Evolutionary conservation across 2,888 invertebrate genomes (phyloP).

Genomic region (Lepidocyrtinus sp.): DNA sequence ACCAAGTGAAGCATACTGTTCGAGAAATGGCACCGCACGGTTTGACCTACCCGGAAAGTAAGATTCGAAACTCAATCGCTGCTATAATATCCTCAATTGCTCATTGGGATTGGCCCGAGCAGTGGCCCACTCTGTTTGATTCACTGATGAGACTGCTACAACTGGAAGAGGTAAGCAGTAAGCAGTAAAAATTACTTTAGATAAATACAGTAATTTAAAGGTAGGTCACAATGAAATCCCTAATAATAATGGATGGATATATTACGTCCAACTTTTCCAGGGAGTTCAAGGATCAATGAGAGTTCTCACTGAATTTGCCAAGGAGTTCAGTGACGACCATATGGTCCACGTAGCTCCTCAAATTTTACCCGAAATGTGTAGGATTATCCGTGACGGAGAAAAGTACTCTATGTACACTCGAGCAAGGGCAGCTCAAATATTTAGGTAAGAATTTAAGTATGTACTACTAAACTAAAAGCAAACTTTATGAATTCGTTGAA

Average conservation of each 20-base stretch:
- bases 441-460: slow-evolving; percentile 72
- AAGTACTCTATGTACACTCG: slow-evolving; percentile 77
- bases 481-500: slow-evolving; percentile 3
- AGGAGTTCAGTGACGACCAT: slow-evolving; percentile 79
- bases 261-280: slow-evolving; percentile 50
- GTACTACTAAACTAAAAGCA: too few species aligned
- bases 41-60: slow-evolving; percentile 79
- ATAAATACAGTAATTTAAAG: neutral
- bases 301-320: slow-evolving; percentile 80
- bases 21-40: slow-evolving; percentile 79
- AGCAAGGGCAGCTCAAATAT: slow-evolving; percentile 79
- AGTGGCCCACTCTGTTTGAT: slow-evolving; percentile 81
- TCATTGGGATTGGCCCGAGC: slow-evolving; percentile 82
- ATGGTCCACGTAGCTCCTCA: slow-evolving; percentile 80
- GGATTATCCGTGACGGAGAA: slow-evolving; percentile 79
- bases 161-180: slow-evolving; percentile 75
- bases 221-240: neutral
- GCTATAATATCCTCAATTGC: slow-evolving; percentile 82
- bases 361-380: slow-evolving; percentile 80
- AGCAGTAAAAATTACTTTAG: neutral
- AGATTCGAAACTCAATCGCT: slow-evolving; percentile 75
- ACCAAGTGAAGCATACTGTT: slow-evolving; percentile 77
- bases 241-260: too few species aligned
- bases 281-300: slow-evolving; percentile 82
- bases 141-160: slow-evolving; percentile 79